Percentiles rank a stretch among this genome's conserved stretches.
These are phyloP conservation scores for Athalia circularis DNA, from an alignment of 2,888 invertebrate species.

Conservation along the genomic window DNA sequence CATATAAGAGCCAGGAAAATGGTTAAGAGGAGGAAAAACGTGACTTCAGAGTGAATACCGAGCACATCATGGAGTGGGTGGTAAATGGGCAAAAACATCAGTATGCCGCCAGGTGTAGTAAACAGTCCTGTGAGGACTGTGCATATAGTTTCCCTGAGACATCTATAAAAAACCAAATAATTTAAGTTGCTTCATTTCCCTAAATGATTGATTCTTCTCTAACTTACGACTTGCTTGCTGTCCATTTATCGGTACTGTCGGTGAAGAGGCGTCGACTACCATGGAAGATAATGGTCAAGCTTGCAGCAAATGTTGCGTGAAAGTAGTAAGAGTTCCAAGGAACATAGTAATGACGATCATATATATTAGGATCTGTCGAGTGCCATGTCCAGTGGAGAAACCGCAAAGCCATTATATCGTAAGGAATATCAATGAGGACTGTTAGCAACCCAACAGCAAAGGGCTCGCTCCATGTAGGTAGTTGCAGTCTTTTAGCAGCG, in stretches of 20 bases:
- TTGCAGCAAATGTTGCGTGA: conserved; percentile 84
- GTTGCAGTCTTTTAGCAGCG: conserved; percentile 77
- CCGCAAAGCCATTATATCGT: conserved; percentile 86
- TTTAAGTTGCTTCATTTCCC: neutral
- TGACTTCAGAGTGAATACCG: conserved; percentile 83
- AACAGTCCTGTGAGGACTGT: conserved; percentile 79
- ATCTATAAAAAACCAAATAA: conserved; percentile 69
- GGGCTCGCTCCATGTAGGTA: conserved; percentile 78
- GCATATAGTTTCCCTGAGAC: conserved; percentile 76
- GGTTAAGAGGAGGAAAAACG: conserved; percentile 80
- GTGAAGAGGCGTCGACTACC: conserved; percentile 77
- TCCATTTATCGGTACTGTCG: conserved; percentile 78
- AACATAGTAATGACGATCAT: conserved; percentile 87
- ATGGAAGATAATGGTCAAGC: conserved; percentile 83
- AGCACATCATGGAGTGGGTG: conserved; percentile 85
- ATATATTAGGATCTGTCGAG: conserved; percentile 83
- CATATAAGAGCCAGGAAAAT: conserved; percentile 79
- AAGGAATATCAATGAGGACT: conserved; percentile 86
- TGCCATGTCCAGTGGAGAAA: conserved; percentile 92
- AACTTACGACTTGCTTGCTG: conserved; percentile 59
- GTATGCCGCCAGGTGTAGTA: conserved; percentile 84
- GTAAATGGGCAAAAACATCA: conserved; percentile 84
- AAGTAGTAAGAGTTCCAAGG: conserved; percentile 91
- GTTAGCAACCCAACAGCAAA: conserved; percentile 83
- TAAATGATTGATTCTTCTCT: conserved; percentile 19